A percentile compares a stretch with the other conserved stretches of the same genome.
Evolutionary conservation across 2,797 vertebrate species (phyloP).

Genomic region (Limosa lapponica): DNA sequence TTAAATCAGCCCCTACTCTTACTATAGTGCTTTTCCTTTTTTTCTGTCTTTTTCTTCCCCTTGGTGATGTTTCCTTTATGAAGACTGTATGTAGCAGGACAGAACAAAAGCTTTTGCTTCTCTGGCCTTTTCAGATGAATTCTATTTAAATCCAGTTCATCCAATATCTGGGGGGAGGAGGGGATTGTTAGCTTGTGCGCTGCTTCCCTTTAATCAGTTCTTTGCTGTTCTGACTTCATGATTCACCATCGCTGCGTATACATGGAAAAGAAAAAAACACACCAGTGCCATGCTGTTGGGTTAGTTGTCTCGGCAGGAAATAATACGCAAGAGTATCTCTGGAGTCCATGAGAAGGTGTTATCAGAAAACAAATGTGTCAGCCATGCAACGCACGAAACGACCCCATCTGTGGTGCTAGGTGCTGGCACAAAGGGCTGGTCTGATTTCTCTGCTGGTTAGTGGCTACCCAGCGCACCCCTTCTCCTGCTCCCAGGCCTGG

Average conservation of each 20-base stretch:
- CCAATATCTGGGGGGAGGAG: neutral
- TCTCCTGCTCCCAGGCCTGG: neutral
- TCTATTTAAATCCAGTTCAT: conserved; percentile 30
- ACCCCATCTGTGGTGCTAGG: neutral
- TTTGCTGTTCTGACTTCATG: conserved; percentile 54
- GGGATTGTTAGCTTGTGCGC: neutral
- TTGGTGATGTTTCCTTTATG: neutral
- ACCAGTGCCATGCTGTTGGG: neutral
- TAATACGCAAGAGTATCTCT: neutral
- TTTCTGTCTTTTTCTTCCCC: neutral
- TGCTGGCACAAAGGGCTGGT: neutral
- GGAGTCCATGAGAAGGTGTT: neutral
- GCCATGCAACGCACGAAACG: neutral
- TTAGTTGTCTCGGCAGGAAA: neutral
- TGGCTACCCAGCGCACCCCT: neutral
- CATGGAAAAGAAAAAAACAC: conserved; percentile 5
- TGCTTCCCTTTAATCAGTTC: conserved; percentile 38
- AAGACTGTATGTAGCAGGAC: neutral
- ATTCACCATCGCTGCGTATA: conserved; percentile 73
- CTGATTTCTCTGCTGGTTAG: neutral
- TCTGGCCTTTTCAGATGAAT: conserved; percentile 38
- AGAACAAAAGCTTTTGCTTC: conserved; percentile 25
- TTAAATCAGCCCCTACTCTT: neutral
- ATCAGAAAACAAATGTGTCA: neutral
- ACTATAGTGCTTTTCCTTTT: neutral